phyloP scores from a whole-genome alignment of 2,888 invertebrate species.

The Leucophora obtusa region DNA sequence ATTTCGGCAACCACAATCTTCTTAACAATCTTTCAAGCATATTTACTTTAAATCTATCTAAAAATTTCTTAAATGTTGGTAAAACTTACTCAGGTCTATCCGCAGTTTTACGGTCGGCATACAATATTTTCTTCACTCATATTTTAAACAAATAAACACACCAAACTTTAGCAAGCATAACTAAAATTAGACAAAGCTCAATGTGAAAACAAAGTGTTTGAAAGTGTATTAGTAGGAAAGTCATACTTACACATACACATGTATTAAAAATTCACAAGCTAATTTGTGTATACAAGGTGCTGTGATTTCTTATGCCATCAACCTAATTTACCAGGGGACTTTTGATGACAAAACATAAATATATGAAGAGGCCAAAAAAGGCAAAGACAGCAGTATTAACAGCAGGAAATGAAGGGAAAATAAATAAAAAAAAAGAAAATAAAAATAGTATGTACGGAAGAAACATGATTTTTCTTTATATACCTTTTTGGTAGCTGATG shows the following conservation, averaged over 20 bases:
- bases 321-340: slow-evolving; percentile 65
- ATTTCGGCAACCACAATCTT: no score
- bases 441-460: background rate
- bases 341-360: slow-evolving; percentile 58
- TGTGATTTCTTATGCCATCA: slow-evolving; percentile 66
- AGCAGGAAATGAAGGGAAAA: background rate
- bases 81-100: background rate
- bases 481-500: no score
- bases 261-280: slow-evolving; percentile 55
- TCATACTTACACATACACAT: slow-evolving; percentile 6
- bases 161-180: background rate
- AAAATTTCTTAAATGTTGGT: no score
- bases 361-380: slow-evolving; percentile 9
- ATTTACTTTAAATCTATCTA: slow-evolving; percentile 1
- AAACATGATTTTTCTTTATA: slow-evolving; percentile 20
- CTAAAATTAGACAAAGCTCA: background rate
- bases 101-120: no score
- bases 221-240: slow-evolving; percentile 10
- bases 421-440: background rate
- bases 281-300: slow-evolving; percentile 62
- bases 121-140: background rate
- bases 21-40: background rate
- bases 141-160: slow-evolving; percentile 5
- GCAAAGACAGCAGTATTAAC: background rate
- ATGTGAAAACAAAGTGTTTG: background rate